Evolutionary conservation across 2,888 invertebrate species (phyloP), one percentile per base, ranked within the genome.

Genomic region (Ametastegia equiseti): DNA sequence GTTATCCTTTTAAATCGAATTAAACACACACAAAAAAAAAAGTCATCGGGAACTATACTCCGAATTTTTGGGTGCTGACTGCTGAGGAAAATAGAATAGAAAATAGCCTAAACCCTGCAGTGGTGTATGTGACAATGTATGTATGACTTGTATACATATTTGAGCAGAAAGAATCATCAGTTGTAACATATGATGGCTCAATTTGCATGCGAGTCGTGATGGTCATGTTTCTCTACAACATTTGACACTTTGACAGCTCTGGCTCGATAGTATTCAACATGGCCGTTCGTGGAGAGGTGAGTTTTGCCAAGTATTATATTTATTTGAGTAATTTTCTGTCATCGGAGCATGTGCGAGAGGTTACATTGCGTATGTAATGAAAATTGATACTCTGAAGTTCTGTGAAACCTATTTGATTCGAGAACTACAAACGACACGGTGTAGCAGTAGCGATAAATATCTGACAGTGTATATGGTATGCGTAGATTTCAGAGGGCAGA

Each of bases 241-340:
- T 75, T 39, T 75, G 73, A 75, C 73, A 75, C 45, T 78, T 78
- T 78, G 78, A 78, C 78, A 78, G 78, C 60, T 75, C 36, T 50
- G 23, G 50, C 54, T 78, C 78, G 78, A 78, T 78, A 78, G 78
- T 78, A 78, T 78, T 78, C 57, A 78, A 78, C 78, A 78, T 78
- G 78, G 78, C 78, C 60, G 78, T 81, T 83, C 83, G 81, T 73
- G 78, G 73, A 83, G 85, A 87, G 86, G 85, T 87, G 87, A 87
- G 84, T 65, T 7, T 81, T 84, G 82, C 83, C 69, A 73, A 54
- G 65, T 81, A 82, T 83, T 80, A 82, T 75, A 82, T 81, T 82
- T 82, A 81, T 83, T 83, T 83, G 78, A 63, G 67, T 47, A 50
- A 39, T 82, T 78, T 60, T 42, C 7, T 63, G 78, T 78, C 27